Base-by-base conservation (phyloP, 1,140 invertebrate species). In the Cyclina sinensis region DNA sequence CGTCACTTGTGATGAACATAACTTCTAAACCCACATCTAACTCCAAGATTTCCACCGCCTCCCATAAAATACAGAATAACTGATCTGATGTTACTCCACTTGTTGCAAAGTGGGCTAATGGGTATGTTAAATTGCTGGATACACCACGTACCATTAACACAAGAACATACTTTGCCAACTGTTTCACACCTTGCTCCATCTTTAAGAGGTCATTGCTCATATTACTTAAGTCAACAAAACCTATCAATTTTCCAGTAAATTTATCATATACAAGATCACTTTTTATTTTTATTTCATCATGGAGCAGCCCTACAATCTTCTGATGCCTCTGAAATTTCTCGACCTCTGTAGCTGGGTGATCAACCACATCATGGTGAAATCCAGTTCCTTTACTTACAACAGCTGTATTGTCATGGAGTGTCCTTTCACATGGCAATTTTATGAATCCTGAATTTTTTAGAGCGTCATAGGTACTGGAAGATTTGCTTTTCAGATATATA, bases 1-100 rank as follows among this genome's bases (percentile, higher is more conserved):
- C 79, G 74, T 89, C 87, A 76, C 87, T 84, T 70, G 87, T 89
- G 18, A 83, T 46, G 62, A 74, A 89, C n/a, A 89, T 21, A 12
- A 84, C 62, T 76, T 43, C 32, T 3, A 89, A 32, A 12, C 37
- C 39, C 9, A 43, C 37, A 30, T 54, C 12, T 11, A 43, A 21
- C 57, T 89, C 87, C 7, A 73, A 39, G 21, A 39, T 14, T 51
- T 59, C n/a, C 0, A 84, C 46, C 24, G 87, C 70, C 21, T 89
- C n/a, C 80, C 87, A 84, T n/a, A 89, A 1, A 24, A 84, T 76
- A 46, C 80, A 39, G 37, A 84, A 89, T 4, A 89, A 21, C 46
- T 84, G 51, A 4, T 84, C 62, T 5, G n/a, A 18, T 2, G 80
- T 74, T 14, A 78, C 57, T 27, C 88, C 59, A 3, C 51, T 46